phyloP scores from a whole-genome alignment of 2,113 vertebrate species.

The Vulpes lagopus region DNA sequence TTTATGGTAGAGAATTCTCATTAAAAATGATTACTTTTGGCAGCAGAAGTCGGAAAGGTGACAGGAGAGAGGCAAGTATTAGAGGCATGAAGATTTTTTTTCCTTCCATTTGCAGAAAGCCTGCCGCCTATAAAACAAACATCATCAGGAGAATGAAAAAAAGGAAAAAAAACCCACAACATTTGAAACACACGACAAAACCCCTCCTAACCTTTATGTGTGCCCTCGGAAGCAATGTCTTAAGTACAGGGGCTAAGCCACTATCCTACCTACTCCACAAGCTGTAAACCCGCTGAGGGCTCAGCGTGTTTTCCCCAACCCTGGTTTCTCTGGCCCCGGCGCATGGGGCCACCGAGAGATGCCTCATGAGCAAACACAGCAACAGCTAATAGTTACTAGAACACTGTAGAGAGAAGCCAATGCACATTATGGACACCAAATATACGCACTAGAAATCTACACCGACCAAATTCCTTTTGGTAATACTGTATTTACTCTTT shows the following conservation, averaged over 20 bases:
- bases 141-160: neutral
- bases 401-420: neutral
- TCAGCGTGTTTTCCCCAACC: neutral
- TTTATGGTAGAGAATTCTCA: conserved; percentile 78
- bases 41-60: conserved; percentile 77
- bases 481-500: neutral
- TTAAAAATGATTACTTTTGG: conserved; percentile 82
- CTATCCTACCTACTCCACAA: neutral
- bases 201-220: conserved; percentile 1
- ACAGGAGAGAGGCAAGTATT: conserved; percentile 60
- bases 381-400: neutral
- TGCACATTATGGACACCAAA: neutral
- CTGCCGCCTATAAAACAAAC: conserved; percentile 66
- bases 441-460: neutral
- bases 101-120: conserved; percentile 57
- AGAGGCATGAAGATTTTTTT: conserved; percentile 19
- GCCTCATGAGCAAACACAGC: neutral
- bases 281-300: neutral
- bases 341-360: accelerated
- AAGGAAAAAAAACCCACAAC: too few relatives aligned
- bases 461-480: neutral
- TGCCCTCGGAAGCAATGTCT: conserved; percentile 15
- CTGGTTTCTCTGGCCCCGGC: neutral
- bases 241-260: neutral
- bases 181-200: neutral